A percentile compares a stretch with the other conserved stretches of the same genome.
Evolutionary conservation across 2,888 invertebrate genomes (phyloP).

Genomic region (Apotomis turbidana): DNA sequence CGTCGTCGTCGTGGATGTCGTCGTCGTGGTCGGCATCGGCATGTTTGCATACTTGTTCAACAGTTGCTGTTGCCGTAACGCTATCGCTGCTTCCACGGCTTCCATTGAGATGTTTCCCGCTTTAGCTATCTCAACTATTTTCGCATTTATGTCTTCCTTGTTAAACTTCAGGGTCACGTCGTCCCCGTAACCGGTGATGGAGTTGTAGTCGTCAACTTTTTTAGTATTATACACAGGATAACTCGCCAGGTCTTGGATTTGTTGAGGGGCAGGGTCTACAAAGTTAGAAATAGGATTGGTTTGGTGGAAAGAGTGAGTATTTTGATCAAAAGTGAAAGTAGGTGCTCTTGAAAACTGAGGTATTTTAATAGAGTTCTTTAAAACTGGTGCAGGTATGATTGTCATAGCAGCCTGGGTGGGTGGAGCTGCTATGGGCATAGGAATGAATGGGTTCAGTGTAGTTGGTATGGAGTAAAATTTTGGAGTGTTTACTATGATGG

Average conservation of each 20-base stretch:
- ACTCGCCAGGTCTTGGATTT: constrained; percentile 72
- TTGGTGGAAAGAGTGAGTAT: constrained; percentile 62
- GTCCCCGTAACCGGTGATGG: constrained; percentile 76
- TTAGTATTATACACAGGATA: constrained; percentile 72
- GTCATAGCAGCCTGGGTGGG: constrained; percentile 65
- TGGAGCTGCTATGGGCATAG: constrained; percentile 65
- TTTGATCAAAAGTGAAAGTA: constrained; percentile 55
- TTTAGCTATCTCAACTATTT: constrained; percentile 83
- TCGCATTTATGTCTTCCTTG: constrained; percentile 76
- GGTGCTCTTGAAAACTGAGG: constrained; percentile 54
- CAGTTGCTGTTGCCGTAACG: constrained; percentile 87
- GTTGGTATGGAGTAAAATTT: constrained; percentile 79
- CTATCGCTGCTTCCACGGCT: constrained; percentile 89
- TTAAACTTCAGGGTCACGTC: constrained; percentile 71
- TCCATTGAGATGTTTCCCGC: constrained; percentile 92
- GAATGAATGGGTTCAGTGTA: constrained; percentile 82
- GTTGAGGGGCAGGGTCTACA: constrained; percentile 79
- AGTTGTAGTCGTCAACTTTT: constrained; percentile 78
- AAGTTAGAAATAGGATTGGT: constrained; percentile 77
- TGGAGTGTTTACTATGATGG: constrained; percentile 64
- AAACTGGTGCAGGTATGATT: constrained; percentile 69
- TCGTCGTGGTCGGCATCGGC: constrained; percentile 74
- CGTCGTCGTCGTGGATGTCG: constrained; percentile 75
- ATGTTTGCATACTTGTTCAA: constrained; percentile 83
- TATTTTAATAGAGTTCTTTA: constrained; percentile 66